Evolutionary conservation across 2,888 invertebrate species (phyloP), one percentile per base, ranked within the genome.

Genomic region (Melieria picta): DNA sequence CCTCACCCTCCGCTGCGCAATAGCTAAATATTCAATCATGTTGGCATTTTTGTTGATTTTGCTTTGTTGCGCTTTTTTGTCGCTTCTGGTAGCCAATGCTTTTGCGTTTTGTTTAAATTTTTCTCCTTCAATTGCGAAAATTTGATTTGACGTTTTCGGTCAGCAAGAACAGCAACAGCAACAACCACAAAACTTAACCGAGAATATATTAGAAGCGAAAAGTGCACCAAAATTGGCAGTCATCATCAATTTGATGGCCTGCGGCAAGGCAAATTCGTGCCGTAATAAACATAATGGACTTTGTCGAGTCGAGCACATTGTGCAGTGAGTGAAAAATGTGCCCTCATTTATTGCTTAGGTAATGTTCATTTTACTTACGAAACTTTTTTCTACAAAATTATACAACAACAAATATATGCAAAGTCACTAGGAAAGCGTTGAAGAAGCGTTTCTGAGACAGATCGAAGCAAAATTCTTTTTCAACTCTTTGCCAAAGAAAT

Each of bases 91-190:
- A 4, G 47, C 16, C 50, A n/a, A 13, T 65, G n/a, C 56, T 78
- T 78, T 76, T 74, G 72, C 79, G 75, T 70, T 58, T 55, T 65
- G 45, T 72, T 73, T 71, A 52, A 48, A 61, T 70, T 62, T 71
- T 73, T 70, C 55, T 43, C 43, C 10, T 13, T 47, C 70, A 65
- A 58, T 65, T 70, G 58, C 48, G 50, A 56, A 65, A 70, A 65
- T 70, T 65, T 70, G 70, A 70, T 70, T 70, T 70, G 64, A 43
- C 62, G 69, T 62, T 69, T 56, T 55, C 62, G 52, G 11, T 52
- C 11, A 13, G 45, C 7, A 46, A 16, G 56, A 69, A 69, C 1
- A 13, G 16, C 56, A 46, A 58, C 60, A 65, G 58, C 6, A 11
- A 10, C 16, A 30, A 7, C 47, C 47, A 47, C 57, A 65, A 57